Conservation (phyloP, 92 coral and sea anemone genomes). For the Blastomussa wellsi region DNA sequence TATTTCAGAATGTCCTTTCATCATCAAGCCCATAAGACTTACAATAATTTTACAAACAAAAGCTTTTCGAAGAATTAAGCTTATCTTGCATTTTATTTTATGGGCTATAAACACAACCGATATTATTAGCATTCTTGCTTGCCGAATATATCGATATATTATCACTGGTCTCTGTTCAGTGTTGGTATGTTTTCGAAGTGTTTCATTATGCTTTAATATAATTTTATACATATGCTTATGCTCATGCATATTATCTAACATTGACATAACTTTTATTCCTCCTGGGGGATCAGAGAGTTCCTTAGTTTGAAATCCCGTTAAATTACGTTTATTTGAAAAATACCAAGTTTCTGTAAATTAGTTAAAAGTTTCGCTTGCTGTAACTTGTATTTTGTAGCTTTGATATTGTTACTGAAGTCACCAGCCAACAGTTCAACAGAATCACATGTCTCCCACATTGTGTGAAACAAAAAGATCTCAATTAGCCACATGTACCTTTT, state of each 20-base stretch:
- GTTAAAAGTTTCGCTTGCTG: conserved; percentile 2
- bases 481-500: conserved; percentile 38
- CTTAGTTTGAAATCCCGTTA: neutral
- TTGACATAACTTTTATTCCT: conserved; percentile 1
- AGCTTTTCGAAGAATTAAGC: neutral
- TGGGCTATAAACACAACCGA: neutral
- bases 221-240: neutral
- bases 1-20: neutral
- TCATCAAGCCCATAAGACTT: neutral
- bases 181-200: conserved; percentile 19
- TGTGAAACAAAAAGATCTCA: conserved; percentile 15
- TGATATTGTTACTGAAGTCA: neutral
- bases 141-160: neutral
- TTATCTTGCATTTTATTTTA: neutral
- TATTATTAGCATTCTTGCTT: neutral
- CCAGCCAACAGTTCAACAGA: conserved; percentile 2
- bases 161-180: neutral
- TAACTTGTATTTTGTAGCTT: neutral
- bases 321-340: neutral
- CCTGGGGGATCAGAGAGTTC: neutral
- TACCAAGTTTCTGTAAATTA: neutral
- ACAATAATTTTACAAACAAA: neutral
- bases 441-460: conserved; percentile 41
- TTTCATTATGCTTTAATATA: conserved; percentile 9
- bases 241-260: neutral